Evolutionary conservation across 35 echinoderm and acorn worm species (phyloP), one percentile per base, ranked within the genome.

Genomic region (Lytechinus pictus): DNA sequence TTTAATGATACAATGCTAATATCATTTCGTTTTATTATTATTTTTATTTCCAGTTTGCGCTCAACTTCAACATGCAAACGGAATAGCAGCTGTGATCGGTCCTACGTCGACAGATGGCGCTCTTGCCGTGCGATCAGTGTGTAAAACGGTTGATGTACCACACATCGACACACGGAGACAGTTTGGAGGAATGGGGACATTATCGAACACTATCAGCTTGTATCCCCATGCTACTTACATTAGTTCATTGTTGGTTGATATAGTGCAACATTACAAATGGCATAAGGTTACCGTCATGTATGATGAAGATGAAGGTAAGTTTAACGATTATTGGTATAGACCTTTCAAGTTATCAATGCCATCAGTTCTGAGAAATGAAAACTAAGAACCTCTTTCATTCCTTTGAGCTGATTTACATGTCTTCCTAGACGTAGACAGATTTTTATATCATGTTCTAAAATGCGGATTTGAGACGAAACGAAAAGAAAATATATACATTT

Each of bases 91-190:
- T 57, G 91, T 98, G 12, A 95, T 98, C 90, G 97, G 97, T 12
- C 96, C 97, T 54, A 54, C 96, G 24, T 96, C 95, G 16, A 86
- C 90, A 95, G 97, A 98, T 86, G 96, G 97, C 89, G 96, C 96
- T 56, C 57, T 86, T 87, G 86, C 97, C 19, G 92, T 97, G 9
- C 86, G 95, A 19, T 96, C 97, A 5, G 93, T 98, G 87, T 98
- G 97, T 93, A 98, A 97, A 89, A 90, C 94, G 11, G 86, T 97
- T 86, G 96, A 98, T 54, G 94, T 98, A 91, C 97, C 97, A 21
- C 94, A 97, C 87, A 91, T 98, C 27, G 97, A 97, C 57, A 98
- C 97, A 54, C 54, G 96, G 87, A 94, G 90, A 89, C 87, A 98
- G 52, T 58, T 92, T 66, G 54, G 57, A 57, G 16, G 33, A 4